Conservation (phyloP, 2,797 vertebrate species). For the Tenualosa ilisha region DNA sequence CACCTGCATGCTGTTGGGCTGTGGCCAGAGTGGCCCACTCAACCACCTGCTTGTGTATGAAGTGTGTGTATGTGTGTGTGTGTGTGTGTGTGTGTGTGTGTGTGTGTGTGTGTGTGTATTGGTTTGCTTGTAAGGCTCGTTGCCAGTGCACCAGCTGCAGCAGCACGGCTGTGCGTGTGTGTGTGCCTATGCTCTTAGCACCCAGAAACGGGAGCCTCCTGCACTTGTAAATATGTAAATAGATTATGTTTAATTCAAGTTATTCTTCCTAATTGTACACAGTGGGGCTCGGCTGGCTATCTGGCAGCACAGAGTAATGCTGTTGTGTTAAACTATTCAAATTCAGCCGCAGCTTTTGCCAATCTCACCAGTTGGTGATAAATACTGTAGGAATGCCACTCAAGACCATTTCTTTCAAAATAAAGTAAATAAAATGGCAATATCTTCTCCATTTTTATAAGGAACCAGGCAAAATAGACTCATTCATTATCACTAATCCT, state of each 20-base stretch:
- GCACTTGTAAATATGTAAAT: constrained; percentile 17
- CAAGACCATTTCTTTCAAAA: not conserved
- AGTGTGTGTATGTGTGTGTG: not conserved
- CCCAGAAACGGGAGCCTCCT: constrained; percentile 10
- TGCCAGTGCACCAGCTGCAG: not conserved
- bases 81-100: too few species aligned
- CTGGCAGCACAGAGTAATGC: not conserved
- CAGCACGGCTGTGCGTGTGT: not conserved
- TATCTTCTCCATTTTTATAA: not conserved
- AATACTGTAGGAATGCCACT: not conserved
- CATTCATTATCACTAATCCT: not conserved
- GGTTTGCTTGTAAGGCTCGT: not conserved
- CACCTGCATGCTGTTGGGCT: not conserved
- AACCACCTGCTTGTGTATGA: not conserved
- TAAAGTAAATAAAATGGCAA: not conserved
- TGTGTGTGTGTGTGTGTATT: too few species aligned
- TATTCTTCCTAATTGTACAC: constrained; percentile 12
- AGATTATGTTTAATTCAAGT: constrained; percentile 19
- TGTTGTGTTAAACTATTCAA: not conserved
- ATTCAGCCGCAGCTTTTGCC: not conserved
- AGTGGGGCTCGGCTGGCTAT: not conserved
- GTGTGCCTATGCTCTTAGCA: not conserved
- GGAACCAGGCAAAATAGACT: not conserved
- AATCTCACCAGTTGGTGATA: not conserved
- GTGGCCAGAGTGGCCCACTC: not conserved